phyloP scores from a whole-genome alignment of 1,140 invertebrate species.

The Mylabris phalerata region DNA sequence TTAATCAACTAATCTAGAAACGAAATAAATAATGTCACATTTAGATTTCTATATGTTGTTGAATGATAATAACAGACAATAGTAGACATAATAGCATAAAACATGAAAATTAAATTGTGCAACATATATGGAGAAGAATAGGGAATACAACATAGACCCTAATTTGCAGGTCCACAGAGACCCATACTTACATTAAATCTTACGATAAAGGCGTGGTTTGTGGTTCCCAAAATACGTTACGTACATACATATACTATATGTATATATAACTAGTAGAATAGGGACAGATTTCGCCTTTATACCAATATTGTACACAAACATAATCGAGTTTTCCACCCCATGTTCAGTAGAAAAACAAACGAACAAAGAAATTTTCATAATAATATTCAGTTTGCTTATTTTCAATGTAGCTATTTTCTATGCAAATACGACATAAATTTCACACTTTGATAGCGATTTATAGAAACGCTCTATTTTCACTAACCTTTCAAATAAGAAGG shows the following conservation, averaged over 20 bases:
- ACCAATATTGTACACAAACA: slow-evolving; percentile 11
- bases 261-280: neutral
- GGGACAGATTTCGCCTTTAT: slow-evolving; percentile 17
- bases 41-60: neutral
- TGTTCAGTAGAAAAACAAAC: neutral
- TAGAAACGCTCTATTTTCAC: too few relatives aligned
- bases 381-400: slow-evolving; percentile 14
- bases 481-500: too few relatives aligned
- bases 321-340: slow-evolving; percentile 13
- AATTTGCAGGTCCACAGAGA: slow-evolving; percentile 18
- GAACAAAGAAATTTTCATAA: slow-evolving; percentile 17
- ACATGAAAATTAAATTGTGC: slow-evolving; percentile 18
- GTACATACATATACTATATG: neutral
- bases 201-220: slow-evolving; percentile 21
- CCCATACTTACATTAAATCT: slow-evolving; percentile 19
- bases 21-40: neutral
- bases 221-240: slow-evolving; percentile 11
- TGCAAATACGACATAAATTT: slow-evolving; percentile 8
- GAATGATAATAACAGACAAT: slow-evolving; percentile 16
- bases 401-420: slow-evolving; percentile 4
- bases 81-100: slow-evolving; percentile 10
- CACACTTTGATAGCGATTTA: neutral
- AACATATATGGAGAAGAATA: neutral
- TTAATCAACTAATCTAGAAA: too few relatives aligned
- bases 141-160: slow-evolving; percentile 12